phyloP scores from a whole-genome alignment of 2,888 invertebrate genomes.

The Standfussiana lucernea region DNA sequence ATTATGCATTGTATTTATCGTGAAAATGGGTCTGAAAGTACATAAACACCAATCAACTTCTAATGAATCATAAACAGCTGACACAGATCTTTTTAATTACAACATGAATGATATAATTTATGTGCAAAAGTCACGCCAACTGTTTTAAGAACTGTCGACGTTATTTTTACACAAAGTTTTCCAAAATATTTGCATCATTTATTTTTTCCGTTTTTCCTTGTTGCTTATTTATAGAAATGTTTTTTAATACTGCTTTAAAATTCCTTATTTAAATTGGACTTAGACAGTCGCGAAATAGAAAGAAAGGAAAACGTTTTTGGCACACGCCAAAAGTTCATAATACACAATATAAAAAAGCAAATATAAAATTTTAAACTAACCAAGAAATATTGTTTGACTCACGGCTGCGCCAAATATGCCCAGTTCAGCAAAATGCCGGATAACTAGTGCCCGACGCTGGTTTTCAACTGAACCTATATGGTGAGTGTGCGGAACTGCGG shows the following conservation, averaged over 20 bases:
- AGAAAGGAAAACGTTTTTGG: no score
- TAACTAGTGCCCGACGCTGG: no score
- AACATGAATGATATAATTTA: background rate
- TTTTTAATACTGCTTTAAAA: background rate
- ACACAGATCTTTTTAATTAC: conserved; percentile 19
- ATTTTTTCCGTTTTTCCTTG: background rate
- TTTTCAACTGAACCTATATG: no score
- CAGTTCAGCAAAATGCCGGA: no score
- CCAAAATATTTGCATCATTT: conserved; percentile 6
- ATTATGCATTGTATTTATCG: background rate
- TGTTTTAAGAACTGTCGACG: background rate
- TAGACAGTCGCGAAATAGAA: no score
- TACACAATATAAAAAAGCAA: no score
- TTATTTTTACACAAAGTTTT: conserved; percentile 16
- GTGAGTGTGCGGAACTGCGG: no score
- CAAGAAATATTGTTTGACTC: no score
- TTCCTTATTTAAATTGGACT: background rate
- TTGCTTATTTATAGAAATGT: background rate
- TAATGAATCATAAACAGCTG: conserved; percentile 1
- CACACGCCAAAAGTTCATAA: no score
- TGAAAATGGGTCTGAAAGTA: background rate
- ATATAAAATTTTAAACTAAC: no score
- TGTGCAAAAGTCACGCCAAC: conserved; percentile 7
- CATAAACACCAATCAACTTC: background rate
- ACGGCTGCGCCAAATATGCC: no score